phyloP scores from a whole-genome alignment of 2,888 invertebrate species.

The Nasonia oneida region DNA sequence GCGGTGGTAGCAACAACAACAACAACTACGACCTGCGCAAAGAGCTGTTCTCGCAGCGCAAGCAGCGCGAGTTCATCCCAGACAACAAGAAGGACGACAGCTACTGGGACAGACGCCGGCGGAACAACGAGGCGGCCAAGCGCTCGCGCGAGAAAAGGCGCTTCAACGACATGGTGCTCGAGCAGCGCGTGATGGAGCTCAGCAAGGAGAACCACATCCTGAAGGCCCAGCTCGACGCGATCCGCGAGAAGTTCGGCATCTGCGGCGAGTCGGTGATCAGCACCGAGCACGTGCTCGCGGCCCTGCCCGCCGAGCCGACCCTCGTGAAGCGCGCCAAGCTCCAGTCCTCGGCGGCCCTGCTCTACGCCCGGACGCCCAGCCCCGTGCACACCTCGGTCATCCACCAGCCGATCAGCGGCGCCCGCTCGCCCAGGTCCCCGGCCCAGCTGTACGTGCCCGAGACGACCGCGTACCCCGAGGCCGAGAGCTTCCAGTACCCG shows the following conservation, averaged over 20 bases:
- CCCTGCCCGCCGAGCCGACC: slow-evolving; percentile 91
- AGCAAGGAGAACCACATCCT: slow-evolving; percentile 97
- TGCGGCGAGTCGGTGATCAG: slow-evolving; percentile 92
- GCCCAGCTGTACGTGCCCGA: slow-evolving; percentile 73
- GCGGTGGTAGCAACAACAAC: slow-evolving; percentile 58
- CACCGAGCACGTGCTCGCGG: slow-evolving; percentile 93
- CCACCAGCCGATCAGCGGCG: slow-evolving; percentile 81
- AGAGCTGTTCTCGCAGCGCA: slow-evolving; percentile 93
- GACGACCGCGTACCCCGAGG: slow-evolving; percentile 72
- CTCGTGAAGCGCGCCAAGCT: slow-evolving; percentile 87
- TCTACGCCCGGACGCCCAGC: slow-evolving; percentile 81
- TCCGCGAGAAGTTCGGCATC: slow-evolving; percentile 95
- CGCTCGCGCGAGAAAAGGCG: slow-evolving; percentile 97
- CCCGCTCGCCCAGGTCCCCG: slow-evolving; percentile 76
- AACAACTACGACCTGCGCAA: slow-evolving; percentile 82
- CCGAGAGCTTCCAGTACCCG: slow-evolving; percentile 80
- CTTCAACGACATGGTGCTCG: slow-evolving; percentile 97
- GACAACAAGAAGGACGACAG: slow-evolving; percentile 98
- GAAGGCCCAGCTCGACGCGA: slow-evolving; percentile 94
- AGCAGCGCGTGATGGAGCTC: slow-evolving; percentile 95
- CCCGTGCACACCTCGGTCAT: slow-evolving; percentile 84
- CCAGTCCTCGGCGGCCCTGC: slow-evolving; percentile 76
- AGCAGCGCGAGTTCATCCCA: slow-evolving; percentile 97
- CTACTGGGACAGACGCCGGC: slow-evolving; percentile 97
- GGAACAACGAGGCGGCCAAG: slow-evolving; percentile 98